A percentile compares a stretch with the other conserved stretches of the same genome.
Conservation (phyloP, 2,888 invertebrate genomes). For the Nysson spinosus region DNA sequence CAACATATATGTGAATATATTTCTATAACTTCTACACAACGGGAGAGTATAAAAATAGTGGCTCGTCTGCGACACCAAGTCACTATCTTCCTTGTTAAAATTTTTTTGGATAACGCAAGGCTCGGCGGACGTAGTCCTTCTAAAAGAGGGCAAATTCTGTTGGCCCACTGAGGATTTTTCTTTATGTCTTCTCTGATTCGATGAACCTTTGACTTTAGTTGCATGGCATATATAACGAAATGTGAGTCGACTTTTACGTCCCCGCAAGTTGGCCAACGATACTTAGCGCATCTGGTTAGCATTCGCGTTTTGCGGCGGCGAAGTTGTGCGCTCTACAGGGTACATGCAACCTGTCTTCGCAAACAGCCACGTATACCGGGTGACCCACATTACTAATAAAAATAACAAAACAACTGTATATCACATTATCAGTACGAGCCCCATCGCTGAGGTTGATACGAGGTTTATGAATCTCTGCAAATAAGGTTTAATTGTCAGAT, state of each 20-base stretch:
- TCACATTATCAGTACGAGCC: constrained; percentile 10
- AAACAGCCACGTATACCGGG: constrained; percentile 39
- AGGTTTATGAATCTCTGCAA: too few relatives aligned
- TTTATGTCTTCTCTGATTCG: neutral
- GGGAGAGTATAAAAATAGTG: neutral
- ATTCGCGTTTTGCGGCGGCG: constrained; percentile 38
- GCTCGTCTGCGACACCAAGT: neutral
- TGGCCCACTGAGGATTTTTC: neutral
- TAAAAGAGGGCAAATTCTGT: neutral
- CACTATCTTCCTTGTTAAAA: constrained; percentile 7
- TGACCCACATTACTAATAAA: constrained; percentile 27
- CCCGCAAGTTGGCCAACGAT: constrained; percentile 31
- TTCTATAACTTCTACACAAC: neutral
- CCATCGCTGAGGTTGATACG: too few relatives aligned
- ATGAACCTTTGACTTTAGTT: neutral
- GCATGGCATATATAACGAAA: constrained; percentile 10
- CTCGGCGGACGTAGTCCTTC: neutral
- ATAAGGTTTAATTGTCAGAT: too few relatives aligned
- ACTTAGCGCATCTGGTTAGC: constrained; percentile 51
- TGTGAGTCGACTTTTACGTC: constrained; percentile 13
- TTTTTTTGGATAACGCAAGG: constrained; percentile 6
- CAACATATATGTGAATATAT: neutral
- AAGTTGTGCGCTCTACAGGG: constrained; percentile 21
- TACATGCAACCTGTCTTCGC: constrained; percentile 35
- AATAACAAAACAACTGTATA: too few relatives aligned